Conservation (phyloP, 2,888 invertebrate genomes). For the Hoplodrina blanda region DNA sequence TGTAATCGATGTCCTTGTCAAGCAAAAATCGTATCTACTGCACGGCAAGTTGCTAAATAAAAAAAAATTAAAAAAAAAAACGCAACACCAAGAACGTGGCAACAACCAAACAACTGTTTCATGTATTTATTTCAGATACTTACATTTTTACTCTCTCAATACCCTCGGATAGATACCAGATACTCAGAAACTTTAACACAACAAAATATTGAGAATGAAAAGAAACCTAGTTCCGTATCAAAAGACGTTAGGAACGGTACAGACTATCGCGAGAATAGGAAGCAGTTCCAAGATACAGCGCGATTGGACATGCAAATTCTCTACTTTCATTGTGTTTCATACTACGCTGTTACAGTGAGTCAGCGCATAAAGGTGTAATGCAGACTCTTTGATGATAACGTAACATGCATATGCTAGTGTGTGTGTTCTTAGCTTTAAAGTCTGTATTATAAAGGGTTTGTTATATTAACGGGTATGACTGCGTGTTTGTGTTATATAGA, state of each 20-base stretch:
- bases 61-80: too few relatives aligned
- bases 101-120: background rate
- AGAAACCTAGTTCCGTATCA: slow-evolving; percentile 16
- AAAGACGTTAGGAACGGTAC: slow-evolving; percentile 22
- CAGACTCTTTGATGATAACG: slow-evolving; percentile 43
- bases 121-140: background rate
- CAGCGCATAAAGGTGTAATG: slow-evolving; percentile 26
- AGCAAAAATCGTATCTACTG: too few relatives aligned
- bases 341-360: slow-evolving; percentile 4
- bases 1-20: too few relatives aligned
- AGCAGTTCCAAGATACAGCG: slow-evolving; percentile 32
- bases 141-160: slow-evolving; percentile 27
- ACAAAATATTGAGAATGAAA: slow-evolving; percentile 45
- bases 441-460: background rate
- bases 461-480: too few relatives aligned
- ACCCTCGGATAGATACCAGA: background rate
- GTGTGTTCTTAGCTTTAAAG: slow-evolving; percentile 4
- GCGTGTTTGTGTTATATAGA: too few relatives aligned
- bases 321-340: slow-evolving; percentile 40
- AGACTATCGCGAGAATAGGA: slow-evolving; percentile 27
- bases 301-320: slow-evolving; percentile 54
- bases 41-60: too few relatives aligned
- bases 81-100: too few relatives aligned
- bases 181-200: slow-evolving; percentile 37
- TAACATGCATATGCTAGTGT: slow-evolving; percentile 33